These are phyloP conservation scores for Pammene fasciana DNA, from an alignment of 2,888 invertebrate species.

Conservation along the genomic window DNA sequence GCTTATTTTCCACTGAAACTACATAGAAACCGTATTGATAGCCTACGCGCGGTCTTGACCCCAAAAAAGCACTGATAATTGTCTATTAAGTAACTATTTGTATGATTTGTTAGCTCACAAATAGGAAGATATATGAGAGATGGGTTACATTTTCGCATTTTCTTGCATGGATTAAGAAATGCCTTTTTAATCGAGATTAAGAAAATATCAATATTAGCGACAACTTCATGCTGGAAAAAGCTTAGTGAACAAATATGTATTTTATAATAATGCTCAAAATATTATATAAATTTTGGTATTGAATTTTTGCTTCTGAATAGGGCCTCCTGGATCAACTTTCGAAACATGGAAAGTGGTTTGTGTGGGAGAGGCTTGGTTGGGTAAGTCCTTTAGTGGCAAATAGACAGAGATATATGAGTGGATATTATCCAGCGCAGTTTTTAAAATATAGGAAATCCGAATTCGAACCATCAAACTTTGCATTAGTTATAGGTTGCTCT, in stretches of 20 bases:
- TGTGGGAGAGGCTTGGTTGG: conserved; percentile 27
- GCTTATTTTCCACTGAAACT: neutral
- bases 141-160: too few species aligned
- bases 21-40: neutral
- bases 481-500: too few species aligned
- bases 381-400: conserved; percentile 9
- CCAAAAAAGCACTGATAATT: neutral
- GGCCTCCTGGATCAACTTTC: conserved; percentile 33
- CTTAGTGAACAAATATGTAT: too few species aligned
- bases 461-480: too few species aligned
- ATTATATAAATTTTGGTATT: neutral
- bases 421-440: too few species aligned
- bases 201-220: too few species aligned
- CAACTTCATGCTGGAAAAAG: too few species aligned
- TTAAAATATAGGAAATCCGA: too few species aligned
- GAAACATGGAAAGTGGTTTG: conserved; percentile 41
- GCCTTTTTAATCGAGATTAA: too few species aligned
- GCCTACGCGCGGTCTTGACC: neutral
- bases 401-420: neutral
- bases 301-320: conserved; percentile 1
- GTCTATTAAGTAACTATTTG: too few species aligned
- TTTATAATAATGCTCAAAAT: too few species aligned
- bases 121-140: neutral
- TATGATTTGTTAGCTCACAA: neutral
- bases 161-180: too few species aligned